Evolutionary conservation across 2,888 invertebrate species (phyloP).

Genomic region (Latrodectus elegans): DNA sequence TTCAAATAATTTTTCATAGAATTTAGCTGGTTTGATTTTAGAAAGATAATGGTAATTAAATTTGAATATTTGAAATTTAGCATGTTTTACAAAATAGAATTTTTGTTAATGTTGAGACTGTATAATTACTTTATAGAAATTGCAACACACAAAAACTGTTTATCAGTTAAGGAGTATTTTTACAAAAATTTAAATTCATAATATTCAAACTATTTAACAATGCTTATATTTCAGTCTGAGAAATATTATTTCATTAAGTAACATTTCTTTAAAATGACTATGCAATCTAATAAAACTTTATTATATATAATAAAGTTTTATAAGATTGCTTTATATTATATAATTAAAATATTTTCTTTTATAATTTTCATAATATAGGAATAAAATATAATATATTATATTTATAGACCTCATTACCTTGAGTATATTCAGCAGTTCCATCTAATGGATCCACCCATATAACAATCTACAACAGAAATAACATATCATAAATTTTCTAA

Average conservation of each 20-base stretch:
- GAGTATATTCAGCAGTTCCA: constrained; percentile 98
- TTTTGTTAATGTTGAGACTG: neutral
- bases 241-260: neutral
- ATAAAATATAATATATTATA: neutral
- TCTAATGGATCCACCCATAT: constrained; percentile 99
- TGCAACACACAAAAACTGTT: neutral
- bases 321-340: no score
- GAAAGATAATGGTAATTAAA: no score
- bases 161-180: neutral
- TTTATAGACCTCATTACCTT: constrained; percentile 78
- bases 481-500: no score
- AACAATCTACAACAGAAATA: constrained; percentile 79
- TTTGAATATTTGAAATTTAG: neutral
- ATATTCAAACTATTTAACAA: no score
- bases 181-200: no score
- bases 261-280: neutral
- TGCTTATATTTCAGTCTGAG: neutral
- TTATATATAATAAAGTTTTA: no score
- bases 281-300: neutral
- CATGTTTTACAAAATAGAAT: neutral
- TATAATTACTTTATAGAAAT: neutral
- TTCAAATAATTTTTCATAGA: no score
- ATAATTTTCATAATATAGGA: neutral
- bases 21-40: no score
- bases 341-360: neutral